Conservation (phyloP, 2,797 vertebrate species). For the Columba guinea region DNA sequence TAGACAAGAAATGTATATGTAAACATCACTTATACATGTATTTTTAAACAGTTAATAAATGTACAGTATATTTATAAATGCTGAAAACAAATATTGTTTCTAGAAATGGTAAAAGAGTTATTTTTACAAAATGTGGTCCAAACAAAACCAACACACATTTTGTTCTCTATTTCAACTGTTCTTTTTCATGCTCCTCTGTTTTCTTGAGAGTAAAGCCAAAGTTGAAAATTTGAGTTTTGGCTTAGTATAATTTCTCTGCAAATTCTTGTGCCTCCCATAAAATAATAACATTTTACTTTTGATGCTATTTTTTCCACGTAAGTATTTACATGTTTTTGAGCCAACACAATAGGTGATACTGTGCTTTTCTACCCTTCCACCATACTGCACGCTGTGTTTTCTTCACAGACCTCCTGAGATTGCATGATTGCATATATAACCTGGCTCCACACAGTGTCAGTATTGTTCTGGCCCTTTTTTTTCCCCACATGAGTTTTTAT, state of each 20-base stretch:
- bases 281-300: neutral
- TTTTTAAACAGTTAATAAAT: neutral
- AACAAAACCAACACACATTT: neutral
- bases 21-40: too few relatives aligned
- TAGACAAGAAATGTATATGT: neutral
- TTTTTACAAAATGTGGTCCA: neutral
- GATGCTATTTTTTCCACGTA: neutral
- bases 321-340: neutral
- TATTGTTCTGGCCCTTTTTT: conserved; percentile 47
- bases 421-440: conserved; percentile 42
- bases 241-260: neutral
- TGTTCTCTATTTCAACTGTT: neutral
- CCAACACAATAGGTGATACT: conserved; percentile 2
- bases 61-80: neutral
- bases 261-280: neutral
- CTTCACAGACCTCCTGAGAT: conserved; percentile 11
- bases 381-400: neutral
- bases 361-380: neutral
- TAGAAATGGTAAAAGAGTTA: neutral
- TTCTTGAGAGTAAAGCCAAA: neutral
- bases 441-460: conserved; percentile 57
- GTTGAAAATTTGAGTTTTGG: neutral
- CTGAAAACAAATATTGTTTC: neutral
- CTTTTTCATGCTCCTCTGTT: neutral
- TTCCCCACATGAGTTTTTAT: conserved; percentile 7